Evolutionary conservation across 2,113 vertebrate species (phyloP).

Genomic region (Sclerurus mexicanus): DNA sequence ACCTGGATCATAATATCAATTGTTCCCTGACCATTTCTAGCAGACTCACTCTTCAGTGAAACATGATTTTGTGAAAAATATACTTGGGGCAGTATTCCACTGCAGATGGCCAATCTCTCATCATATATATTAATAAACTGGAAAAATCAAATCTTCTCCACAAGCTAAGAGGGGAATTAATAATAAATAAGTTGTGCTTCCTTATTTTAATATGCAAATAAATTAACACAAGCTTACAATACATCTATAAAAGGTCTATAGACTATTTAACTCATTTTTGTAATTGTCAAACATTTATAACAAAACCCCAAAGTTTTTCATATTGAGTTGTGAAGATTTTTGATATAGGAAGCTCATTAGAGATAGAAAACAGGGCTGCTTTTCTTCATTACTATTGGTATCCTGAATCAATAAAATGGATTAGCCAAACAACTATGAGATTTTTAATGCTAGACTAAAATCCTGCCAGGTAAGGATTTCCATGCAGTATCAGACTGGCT

Average conservation of each 20-base stretch:
- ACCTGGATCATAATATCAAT: background rate
- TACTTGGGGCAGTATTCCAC: background rate
- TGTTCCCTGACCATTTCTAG: background rate
- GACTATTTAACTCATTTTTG: background rate
- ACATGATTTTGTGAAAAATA: background rate
- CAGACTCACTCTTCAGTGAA: background rate
- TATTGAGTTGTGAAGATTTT: background rate
- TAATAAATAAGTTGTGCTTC: background rate
- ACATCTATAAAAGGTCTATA: background rate
- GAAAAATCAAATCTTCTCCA: background rate
- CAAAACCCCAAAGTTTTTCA: background rate
- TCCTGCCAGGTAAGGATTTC: background rate
- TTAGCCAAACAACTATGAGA: background rate
- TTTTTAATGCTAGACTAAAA: background rate
- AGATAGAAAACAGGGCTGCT: background rate
- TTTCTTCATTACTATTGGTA: background rate
- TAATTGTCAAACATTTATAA: background rate
- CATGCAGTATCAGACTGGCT: background rate
- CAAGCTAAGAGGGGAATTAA: background rate
- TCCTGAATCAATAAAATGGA: background rate
- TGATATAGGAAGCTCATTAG: background rate
- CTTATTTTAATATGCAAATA: background rate
- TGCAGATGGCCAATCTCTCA: background rate
- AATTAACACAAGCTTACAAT: background rate
- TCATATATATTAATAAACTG: accelerated